Evolutionary conservation across 2,797 vertebrate genomes (phyloP), one percentile per base, ranked within the genome.

Genomic region (Smutsia gigantea): DNA sequence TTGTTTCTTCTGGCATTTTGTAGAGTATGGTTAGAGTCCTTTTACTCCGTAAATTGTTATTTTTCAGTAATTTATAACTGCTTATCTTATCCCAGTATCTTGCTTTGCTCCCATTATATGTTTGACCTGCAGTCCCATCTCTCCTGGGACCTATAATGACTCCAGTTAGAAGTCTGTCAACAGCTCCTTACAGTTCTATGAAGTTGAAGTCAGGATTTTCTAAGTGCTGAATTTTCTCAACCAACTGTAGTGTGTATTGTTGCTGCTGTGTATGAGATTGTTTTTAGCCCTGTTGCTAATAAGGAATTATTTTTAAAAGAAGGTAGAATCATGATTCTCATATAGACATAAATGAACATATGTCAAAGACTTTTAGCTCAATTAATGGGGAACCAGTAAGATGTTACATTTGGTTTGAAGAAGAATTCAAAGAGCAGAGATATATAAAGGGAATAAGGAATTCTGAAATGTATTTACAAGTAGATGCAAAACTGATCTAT

Each of bases 241-340:
- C 23, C 21, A 27, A 6, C 29, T 27, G 10, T 19, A 37, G 12
- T 42, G 8, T 21, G 78, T 82, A 21, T 17, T 31, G 0, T 59
- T 53, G 17, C 31, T 64, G 13, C 39, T 68, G 23, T 46, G 25
- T 77, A 10, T n/a, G 34, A 59, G 19, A 75, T 49, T 39, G 14
- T 74, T 72, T 81, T 81, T 39, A 96, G 79, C 55, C 59, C 7
- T 59, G 55, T n/a, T 78, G 18, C 49, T 69, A 66, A 23, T 88
- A 82, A 90, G 37, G 31, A 66, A 84, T 49, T 89, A 19, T 37
- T 86, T 87, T 81, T 87, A 61, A 90, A 87, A 69, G 39, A 61
- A 90, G 4, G 59, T 19, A 85, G 42, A 79, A 31, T 21, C 8
- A 11, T 21, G n/a, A 68, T 68, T 46, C 9, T 46, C 46, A 64